phyloP scores from a whole-genome alignment of 1,140 invertebrate species.

The Gerris buenoi region DNA sequence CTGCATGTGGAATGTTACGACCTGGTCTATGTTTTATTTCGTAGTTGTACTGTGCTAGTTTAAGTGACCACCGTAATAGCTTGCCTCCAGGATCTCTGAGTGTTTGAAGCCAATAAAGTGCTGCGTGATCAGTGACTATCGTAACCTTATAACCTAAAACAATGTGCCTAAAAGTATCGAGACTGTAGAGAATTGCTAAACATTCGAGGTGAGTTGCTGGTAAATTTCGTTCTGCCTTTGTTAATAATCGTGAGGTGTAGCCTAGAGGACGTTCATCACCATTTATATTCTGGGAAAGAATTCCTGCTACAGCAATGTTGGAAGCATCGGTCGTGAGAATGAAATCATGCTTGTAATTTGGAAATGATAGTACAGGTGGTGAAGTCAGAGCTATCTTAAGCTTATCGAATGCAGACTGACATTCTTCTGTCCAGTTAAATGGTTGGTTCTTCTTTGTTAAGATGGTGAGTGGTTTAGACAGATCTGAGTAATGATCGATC shows the following conservation, averaged over 20 bases:
- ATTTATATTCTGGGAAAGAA: neutral
- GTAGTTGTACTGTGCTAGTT: neutral
- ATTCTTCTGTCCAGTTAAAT: neutral
- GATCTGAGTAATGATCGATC: too few relatives aligned
- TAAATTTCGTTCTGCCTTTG: neutral
- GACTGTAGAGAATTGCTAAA: neutral
- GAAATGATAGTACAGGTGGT: neutral
- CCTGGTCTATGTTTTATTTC: neutral
- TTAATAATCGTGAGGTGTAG: neutral
- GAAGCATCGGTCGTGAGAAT: neutral
- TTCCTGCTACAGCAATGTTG: neutral
- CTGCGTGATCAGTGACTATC: neutral
- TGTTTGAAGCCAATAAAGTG: neutral
- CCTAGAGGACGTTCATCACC: neutral
- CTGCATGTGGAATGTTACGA: neutral
- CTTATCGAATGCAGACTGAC: neutral
- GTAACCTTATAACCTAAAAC: too few relatives aligned
- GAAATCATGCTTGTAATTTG: neutral
- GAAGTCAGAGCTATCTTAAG: neutral
- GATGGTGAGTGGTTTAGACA: neutral
- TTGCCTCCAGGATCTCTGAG: neutral
- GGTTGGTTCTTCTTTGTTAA: neutral
- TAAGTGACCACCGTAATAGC: neutral
- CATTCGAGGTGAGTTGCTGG: neutral
- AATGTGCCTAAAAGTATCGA: too few relatives aligned